A percentile compares a stretch with the other conserved stretches of the same genome.
Evolutionary conservation across 2,113 vertebrate genomes (phyloP).

Genomic region (Mormyrus lacerda): DNA sequence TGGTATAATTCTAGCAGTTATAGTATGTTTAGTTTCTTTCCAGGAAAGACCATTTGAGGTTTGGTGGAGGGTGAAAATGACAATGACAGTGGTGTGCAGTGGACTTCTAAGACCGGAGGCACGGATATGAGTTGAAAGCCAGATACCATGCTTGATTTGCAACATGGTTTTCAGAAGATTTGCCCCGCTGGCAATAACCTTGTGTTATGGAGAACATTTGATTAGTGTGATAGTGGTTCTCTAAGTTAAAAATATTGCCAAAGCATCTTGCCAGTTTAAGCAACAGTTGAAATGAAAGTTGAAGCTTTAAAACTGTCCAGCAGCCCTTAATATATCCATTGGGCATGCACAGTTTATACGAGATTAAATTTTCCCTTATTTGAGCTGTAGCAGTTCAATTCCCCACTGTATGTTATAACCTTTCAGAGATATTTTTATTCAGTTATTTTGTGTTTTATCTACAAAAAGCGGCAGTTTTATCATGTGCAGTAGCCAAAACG

Average conservation of each 20-base stretch:
- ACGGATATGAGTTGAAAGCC: not conserved
- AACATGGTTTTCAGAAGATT: not conserved
- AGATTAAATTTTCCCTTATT: not conserved
- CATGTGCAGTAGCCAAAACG: not conserved
- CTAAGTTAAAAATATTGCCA: not conserved
- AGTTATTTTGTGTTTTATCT: not conserved
- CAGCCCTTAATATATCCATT: not conserved
- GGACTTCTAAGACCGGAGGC: not conserved
- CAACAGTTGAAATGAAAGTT: not conserved
- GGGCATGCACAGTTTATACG: not conserved
- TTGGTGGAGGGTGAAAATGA: not conserved
- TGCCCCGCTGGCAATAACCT: constrained; percentile 5
- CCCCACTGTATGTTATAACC: not conserved
- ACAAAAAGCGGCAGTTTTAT: not conserved
- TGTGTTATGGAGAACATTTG: not conserved
- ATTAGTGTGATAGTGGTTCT: not conserved
- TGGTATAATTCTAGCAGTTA: not conserved
- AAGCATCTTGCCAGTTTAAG: not conserved
- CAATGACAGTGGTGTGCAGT: not conserved
- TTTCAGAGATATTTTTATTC: not conserved
- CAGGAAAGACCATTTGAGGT: not conserved
- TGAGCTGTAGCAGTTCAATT: not conserved
- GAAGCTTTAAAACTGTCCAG: not conserved
- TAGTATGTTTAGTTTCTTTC: not conserved
- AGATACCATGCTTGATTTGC: not conserved